Base-by-base conservation (phyloP, 2,113 vertebrate genomes). In the Baryphthengus martii region DNA sequence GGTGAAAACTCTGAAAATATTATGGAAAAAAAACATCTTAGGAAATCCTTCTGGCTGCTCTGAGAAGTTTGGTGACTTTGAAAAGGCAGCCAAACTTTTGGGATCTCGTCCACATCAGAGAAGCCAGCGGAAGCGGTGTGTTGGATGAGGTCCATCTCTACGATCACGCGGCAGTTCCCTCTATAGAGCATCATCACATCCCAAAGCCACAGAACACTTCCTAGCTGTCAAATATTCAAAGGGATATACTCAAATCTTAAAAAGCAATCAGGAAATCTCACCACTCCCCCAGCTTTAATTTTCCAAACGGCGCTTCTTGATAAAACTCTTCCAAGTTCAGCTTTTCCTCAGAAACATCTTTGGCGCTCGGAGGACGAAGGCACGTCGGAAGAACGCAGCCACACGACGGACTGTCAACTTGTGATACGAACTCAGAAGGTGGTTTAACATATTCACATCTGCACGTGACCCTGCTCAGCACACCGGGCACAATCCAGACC, bases 231-330 rank as follows among this genome's bases (percentile, higher is more conserved):
- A 73, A 88, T 4, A 88, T 26, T 62, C 78, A 11, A 23, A 55
- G 20, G 78, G 62, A 94, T 79, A 83, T 7, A 24, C n/a, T 84
- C 85, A 45, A 70, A 70, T 63, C 61, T 80, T 93, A 80, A 80
- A 95, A 90, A 93, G 72, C 65, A 86, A 95, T 40, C 85, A 59
- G 50, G 86, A 90, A 85, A 79, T 84, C 85, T 88, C 31, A 3
- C 47, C 85, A 3, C 40, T 28, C 52, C 13, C 37, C 15, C n/a
- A 24, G 13, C 50, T 80, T 13, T 67, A 3, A 13, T 71, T 50
- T 61, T 81, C 63, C 79, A 88, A 95, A 77, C 10, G 55, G 63
- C 18, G 23, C 42, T 87, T 92, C 85, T 66, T 44, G 78, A 45
- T 11, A 47, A 76, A 86, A 13, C 26, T 52, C 62, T 70, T 62